Evolutionary conservation across 2,797 vertebrate genomes (phyloP).

Genomic region (Schizopygopsis pylzovi): DNA sequence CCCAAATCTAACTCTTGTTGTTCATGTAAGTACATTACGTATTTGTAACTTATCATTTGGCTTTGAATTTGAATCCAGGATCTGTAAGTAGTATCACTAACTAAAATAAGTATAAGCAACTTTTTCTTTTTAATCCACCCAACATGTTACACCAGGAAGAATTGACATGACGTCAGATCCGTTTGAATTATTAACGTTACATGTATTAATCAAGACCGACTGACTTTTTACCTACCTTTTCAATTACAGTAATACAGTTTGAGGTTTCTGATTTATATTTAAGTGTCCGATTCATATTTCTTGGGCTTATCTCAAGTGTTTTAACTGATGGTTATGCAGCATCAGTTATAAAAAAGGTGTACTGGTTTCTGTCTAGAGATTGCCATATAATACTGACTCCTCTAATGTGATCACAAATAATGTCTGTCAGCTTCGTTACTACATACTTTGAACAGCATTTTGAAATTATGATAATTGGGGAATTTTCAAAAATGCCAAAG

Average conservation of each 20-base stretch:
- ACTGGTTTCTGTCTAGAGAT: too few species aligned
- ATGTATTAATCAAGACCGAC: not conserved
- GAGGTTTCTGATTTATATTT: not conserved
- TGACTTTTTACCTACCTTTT: not conserved
- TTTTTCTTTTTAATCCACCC: not conserved
- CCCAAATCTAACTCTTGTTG: not conserved
- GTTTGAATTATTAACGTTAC: conserved; percentile 24
- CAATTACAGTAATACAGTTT: not conserved
- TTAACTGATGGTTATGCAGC: not conserved
- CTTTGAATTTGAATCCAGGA: not conserved
- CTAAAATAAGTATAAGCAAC: not conserved
- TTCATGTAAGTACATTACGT: conserved; percentile 1
- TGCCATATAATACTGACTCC: not conserved
- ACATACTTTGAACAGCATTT: too few species aligned
- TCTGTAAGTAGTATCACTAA: not conserved
- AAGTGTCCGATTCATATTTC: not conserved
- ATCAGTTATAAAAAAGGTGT: not conserved
- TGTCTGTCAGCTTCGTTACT: not conserved
- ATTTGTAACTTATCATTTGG: not conserved
- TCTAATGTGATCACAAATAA: not conserved
- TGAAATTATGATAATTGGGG: not conserved
- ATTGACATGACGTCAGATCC: conserved; percentile 38
- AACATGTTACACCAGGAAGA: not conserved
- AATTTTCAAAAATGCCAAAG: not conserved
- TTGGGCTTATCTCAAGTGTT: not conserved